Conservation (phyloP, 2,888 invertebrate species). For the Ochlodes sylvanus region DNA sequence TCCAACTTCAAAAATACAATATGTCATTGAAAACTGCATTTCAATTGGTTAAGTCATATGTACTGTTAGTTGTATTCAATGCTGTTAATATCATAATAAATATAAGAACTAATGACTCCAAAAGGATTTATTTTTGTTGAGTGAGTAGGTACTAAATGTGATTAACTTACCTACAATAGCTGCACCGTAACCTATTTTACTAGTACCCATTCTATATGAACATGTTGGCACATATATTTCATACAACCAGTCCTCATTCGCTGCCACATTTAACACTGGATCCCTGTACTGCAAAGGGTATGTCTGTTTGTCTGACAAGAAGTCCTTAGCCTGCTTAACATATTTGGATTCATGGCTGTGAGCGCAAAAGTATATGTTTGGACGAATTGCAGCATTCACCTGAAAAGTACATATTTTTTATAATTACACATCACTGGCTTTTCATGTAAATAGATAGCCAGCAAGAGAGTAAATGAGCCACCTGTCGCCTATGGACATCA, state of each 20-base stretch:
- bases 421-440: no score
- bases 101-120: no score
- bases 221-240: conserved; percentile 97
- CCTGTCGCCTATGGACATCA: no score
- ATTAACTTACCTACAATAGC: conserved; percentile 88
- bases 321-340: conserved; percentile 64
- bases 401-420: conserved; percentile 55
- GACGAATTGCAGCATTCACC: conserved; percentile 87
- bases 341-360: conserved; percentile 90
- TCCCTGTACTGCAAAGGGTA: conserved; percentile 51
- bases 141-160: not conserved
- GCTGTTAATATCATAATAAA: no score
- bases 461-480: no score
- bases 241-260: conserved; percentile 68
- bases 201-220: conserved; percentile 98
- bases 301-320: conserved; percentile 50
- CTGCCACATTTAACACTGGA: conserved; percentile 55
- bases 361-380: conserved; percentile 84
- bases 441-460: no score
- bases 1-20: no score
- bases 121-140: no score
- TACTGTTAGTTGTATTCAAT: no score
- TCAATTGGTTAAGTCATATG: no score
- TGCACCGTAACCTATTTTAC: conserved; percentile 93
- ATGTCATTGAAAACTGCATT: no score